These are phyloP conservation scores for Zoanthus gigantus DNA, from an alignment of 92 coral and sea anemone genomes.

Conservation along the genomic window DNA sequence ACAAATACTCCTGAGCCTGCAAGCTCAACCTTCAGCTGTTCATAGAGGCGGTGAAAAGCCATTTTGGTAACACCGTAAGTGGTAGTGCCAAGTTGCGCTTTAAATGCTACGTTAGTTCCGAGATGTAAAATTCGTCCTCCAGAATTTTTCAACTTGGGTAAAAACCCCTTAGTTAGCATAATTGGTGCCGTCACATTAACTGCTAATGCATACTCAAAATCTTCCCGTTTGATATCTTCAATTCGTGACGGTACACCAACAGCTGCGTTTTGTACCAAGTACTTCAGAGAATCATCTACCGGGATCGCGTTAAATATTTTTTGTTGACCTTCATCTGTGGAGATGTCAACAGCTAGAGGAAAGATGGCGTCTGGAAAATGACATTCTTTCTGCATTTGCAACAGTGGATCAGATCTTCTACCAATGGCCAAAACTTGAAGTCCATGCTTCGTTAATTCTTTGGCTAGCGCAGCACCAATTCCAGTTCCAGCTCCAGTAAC, in stretches of 20 bases:
- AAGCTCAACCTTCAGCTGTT: slow-evolving; percentile 57
- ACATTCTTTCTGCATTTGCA: slow-evolving; percentile 36
- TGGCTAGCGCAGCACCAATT: slow-evolving; percentile 61
- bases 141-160: slow-evolving; percentile 33
- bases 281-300: slow-evolving; percentile 51
- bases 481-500: slow-evolving; percentile 69
- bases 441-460: slow-evolving; percentile 49
- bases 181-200: slow-evolving; percentile 69
- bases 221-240: slow-evolving; percentile 43
- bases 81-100: slow-evolving; percentile 62
- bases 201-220: slow-evolving; percentile 65
- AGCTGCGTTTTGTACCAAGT: slow-evolving; percentile 71
- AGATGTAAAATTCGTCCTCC: slow-evolving; percentile 56
- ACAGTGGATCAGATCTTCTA: slow-evolving; percentile 49
- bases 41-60: slow-evolving; percentile 68
- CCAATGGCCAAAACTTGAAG: slow-evolving; percentile 52
- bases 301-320: slow-evolving; percentile 64
- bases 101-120: slow-evolving; percentile 56
- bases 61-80: slow-evolving; percentile 64
- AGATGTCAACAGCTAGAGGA: slow-evolving; percentile 58
- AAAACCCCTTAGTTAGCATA: slow-evolving; percentile 64
- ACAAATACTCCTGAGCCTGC: slow-evolving; percentile 49
- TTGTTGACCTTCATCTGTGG: slow-evolving; percentile 51
- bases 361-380: slow-evolving; percentile 23
- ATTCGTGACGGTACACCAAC: slow-evolving; percentile 69